These are phyloP conservation scores for Harpagifer antarcticus DNA, from an alignment of 2,797 vertebrate species.

Conservation along the genomic window DNA sequence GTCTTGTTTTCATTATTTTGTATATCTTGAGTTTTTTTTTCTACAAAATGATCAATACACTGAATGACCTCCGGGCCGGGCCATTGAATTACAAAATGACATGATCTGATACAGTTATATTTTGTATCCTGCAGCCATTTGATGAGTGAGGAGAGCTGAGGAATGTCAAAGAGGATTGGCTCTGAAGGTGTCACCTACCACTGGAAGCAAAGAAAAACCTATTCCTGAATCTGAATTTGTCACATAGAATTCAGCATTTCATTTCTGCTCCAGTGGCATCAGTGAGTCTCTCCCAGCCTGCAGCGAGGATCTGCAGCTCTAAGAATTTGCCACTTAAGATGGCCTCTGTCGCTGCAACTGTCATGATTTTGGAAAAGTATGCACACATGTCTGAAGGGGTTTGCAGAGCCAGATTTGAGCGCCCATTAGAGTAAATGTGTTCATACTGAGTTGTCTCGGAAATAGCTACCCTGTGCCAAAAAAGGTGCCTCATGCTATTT, in stretches of 20 bases:
- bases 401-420: not conserved
- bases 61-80: too few relatives aligned
- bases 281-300: not conserved
- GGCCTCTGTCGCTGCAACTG: not conserved
- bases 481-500: not conserved
- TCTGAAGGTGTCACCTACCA: not conserved
- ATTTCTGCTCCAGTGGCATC: not conserved
- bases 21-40: too few relatives aligned
- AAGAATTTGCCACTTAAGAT: not conserved
- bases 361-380: not conserved
- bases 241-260: not conserved
- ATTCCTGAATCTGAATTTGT: not conserved
- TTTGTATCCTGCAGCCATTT: not conserved
- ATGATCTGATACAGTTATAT: not conserved
- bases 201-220: not conserved
- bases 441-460: not conserved
- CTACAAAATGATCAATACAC: too few relatives aligned
- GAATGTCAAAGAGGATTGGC: not conserved
- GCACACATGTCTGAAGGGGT: not conserved
- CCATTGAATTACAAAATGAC: too few relatives aligned
- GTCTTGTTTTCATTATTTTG: too few relatives aligned
- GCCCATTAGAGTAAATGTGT: not conserved
- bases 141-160: not conserved
- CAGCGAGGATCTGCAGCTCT: not conserved
- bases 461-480: not conserved